Percentiles rank a stretch among this genome's conserved stretches.
Conservation (phyloP, 2,797 vertebrate species). For the Diglossa cyanea region DNA sequence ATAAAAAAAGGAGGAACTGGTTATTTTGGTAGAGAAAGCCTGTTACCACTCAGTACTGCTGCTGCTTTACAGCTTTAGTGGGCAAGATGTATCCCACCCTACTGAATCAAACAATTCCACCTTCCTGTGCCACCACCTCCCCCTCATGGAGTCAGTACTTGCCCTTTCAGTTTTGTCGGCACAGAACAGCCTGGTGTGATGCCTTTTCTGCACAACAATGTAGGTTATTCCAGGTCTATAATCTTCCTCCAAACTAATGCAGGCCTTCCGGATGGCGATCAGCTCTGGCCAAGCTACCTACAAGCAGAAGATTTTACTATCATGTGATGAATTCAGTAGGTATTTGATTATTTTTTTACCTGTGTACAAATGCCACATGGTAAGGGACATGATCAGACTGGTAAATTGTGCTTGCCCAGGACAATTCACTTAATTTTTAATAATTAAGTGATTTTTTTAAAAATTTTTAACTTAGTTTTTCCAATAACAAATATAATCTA, state of each 20-base stretch:
- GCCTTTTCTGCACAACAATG: conserved; percentile 97
- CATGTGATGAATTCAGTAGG: background rate
- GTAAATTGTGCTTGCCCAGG: background rate
- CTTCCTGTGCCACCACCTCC: background rate
- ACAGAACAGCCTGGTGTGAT: conserved; percentile 97
- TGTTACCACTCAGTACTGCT: background rate
- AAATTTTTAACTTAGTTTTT: no score
- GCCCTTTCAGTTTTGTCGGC: conserved; percentile 97
- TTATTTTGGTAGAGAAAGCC: conserved; percentile 1
- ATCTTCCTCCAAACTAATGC: conserved; percentile 98
- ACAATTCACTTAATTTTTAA: background rate
- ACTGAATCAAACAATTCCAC: background rate
- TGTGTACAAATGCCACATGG: rapidly evolving
- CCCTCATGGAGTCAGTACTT: conserved; percentile 52
- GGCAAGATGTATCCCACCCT: background rate
- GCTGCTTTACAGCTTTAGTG: background rate
- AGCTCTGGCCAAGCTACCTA: conserved; percentile 98
- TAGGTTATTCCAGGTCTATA: conserved; percentile 98
- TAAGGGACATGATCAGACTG: background rate
- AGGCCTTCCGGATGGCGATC: conserved; percentile 97
- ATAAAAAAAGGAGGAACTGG: background rate
- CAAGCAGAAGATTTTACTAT: background rate
- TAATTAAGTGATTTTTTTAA: no score
- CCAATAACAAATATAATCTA: background rate
- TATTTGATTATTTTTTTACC: background rate